Percentiles rank a stretch among this genome's conserved stretches.
These are phyloP conservation scores for Lasioglossum zephyrum DNA, from an alignment of 2,888 invertebrate genomes.

Conservation along the genomic window DNA sequence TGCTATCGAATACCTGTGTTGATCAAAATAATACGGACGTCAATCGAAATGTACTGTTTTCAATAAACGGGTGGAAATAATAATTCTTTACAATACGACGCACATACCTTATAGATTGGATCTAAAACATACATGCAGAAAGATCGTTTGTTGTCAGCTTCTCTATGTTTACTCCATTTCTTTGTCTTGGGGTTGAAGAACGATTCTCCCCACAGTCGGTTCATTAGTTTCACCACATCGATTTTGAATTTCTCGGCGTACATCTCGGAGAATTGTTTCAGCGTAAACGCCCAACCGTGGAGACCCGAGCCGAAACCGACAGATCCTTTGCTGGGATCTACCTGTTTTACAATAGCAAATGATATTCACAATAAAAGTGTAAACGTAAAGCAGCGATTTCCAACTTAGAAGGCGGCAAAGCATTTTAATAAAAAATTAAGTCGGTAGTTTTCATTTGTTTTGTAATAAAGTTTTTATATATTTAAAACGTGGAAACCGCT, in stretches of 20 bases:
- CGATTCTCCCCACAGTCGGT: slow-evolving; percentile 98
- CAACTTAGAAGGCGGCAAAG: too few relatives aligned
- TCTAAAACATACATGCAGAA: slow-evolving; percentile 99
- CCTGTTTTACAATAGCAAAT: slow-evolving; percentile 83
- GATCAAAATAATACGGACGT: slow-evolving; percentile 43
- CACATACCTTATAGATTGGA: slow-evolving; percentile 97
- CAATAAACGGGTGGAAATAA: not conserved
- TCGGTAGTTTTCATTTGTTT: too few relatives aligned
- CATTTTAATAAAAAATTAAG: too few relatives aligned
- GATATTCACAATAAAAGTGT: slow-evolving; percentile 20
- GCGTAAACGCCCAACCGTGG: slow-evolving; percentile 99
- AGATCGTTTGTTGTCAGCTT: slow-evolving; percentile 96
- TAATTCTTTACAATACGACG: not conserved
- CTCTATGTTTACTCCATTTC: slow-evolving; percentile 98
- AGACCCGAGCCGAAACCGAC: slow-evolving; percentile 99
- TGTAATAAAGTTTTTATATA: too few relatives aligned
- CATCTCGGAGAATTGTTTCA: slow-evolving; percentile 99
- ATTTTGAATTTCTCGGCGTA: slow-evolving; percentile 99
- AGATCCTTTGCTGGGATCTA: slow-evolving; percentile 98
- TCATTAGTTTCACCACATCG: slow-evolving; percentile 98
- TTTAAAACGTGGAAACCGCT: too few relatives aligned
- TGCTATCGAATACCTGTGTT: slow-evolving; percentile 89
- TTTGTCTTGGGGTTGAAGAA: slow-evolving; percentile 99
- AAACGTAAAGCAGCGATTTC: not conserved
- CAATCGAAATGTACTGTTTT: not conserved